Base-by-base conservation (phyloP, 2,113 vertebrate genomes). In the Tylochromis polylepis region DNA sequence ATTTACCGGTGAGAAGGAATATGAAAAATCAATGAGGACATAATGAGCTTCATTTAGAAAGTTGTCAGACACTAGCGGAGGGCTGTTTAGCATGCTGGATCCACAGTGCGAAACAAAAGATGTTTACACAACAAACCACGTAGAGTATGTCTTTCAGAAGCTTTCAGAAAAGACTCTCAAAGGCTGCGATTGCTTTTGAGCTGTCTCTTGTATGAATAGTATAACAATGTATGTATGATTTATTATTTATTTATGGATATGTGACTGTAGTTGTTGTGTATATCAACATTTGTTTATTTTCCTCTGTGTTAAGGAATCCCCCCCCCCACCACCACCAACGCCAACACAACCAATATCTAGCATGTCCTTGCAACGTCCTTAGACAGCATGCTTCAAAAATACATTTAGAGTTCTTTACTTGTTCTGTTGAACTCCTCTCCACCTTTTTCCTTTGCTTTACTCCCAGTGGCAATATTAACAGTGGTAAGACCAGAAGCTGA, bases 1-100 rank as follows among this genome's bases (percentile, higher is more conserved):
- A 93, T 96, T 95, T 94, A 94, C 94, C 60, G 62, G 81, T 88
- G 90, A 92, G 94, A 85, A 92, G 70, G 93, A 94, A 94, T 96
- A 96, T 96, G 93, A 96, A 94, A 95, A 95, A 96, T 96, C 95
- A 95, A 95, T 96, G 92, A 93, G 90, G 87, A 91, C 93, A 91
- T 96, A 94, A 96, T 96, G 94, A 94, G 94, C 93, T 95, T 93
- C 92, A 94, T 96, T 95, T 94, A 93, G 91, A 95, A 93, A 93
- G 93, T 93, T 95, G 93, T 93, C 94, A 93, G 93, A 90, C 87
- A 85, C 84, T 36, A 79, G 91, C 77, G 31, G 78, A 86, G 83
- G 87, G 79, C 88, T 91, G 85, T 91, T 95, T 90, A 94, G 88
- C 92, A 91, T 83, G 59, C 92, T 62, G 85, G 85, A 88, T 85